Percentiles rank a stretch among this genome's conserved stretches.
Conservation (phyloP, 1,140 invertebrate species). For the Triops cancriformis region DNA sequence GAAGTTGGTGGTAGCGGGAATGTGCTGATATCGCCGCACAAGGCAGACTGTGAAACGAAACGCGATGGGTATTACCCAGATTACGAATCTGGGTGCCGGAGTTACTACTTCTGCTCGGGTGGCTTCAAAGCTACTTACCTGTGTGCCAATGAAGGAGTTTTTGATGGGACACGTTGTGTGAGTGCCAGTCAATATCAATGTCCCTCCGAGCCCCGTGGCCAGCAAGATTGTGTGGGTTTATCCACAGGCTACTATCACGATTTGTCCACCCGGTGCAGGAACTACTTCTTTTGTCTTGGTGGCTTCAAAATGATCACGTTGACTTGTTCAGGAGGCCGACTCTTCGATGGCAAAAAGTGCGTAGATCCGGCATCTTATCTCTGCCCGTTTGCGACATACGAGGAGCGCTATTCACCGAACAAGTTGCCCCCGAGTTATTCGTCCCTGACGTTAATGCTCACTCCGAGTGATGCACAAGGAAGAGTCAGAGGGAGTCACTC, state of each 20-base stretch:
- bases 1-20: not conserved
- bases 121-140: conserved; percentile 48
- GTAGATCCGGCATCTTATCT: conserved; percentile 36
- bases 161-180: conserved; percentile 48
- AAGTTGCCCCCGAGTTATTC: not conserved
- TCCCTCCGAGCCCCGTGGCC: conserved; percentile 36
- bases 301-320: conserved; percentile 46
- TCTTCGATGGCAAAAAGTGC: conserved; percentile 48
- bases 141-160: conserved; percentile 43
- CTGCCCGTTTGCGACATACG: conserved; percentile 27
- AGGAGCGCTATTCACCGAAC: not conserved
- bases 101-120: conserved; percentile 48
- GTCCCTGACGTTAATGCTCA: not conserved
- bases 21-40: not conserved
- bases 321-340: conserved; percentile 45
- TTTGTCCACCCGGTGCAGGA: conserved; percentile 44
- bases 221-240: conserved; percentile 43
- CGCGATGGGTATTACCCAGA: conserved; percentile 50
- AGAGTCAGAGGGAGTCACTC: not conserved
- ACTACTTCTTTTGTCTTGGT: conserved; percentile 49
- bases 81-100: conserved; percentile 45
- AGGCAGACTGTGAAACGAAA: conserved; percentile 33
- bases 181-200: conserved; percentile 40
- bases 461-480: not conserved
- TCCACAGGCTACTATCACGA: conserved; percentile 49